phyloP scores from a whole-genome alignment of 2,797 vertebrate species.

The Myripristis murdjan region DNA sequence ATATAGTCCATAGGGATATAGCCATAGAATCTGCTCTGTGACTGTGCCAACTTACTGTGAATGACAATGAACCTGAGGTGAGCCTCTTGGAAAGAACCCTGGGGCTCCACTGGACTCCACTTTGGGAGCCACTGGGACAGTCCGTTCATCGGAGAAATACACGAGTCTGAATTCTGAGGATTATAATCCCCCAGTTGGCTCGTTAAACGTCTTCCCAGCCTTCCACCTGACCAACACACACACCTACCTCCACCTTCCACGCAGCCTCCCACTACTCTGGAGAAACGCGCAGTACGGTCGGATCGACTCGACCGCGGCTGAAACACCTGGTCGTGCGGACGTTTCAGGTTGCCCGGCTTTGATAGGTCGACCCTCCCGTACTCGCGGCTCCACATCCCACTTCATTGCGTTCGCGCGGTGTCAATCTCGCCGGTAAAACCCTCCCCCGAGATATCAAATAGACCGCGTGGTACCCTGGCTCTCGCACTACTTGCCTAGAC shows the following conservation, averaged over 20 bases:
- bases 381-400: slow-evolving; percentile 24
- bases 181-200: too few species aligned
- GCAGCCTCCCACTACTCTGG: not conserved
- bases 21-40: too few species aligned
- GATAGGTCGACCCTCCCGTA: slow-evolving; percentile 70
- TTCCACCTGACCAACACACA: not conserved
- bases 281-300: slow-evolving; percentile 6
- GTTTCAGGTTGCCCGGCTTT: slow-evolving; percentile 39
- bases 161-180: not conserved
- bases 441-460: slow-evolving; percentile 84
- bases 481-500: slow-evolving; percentile 72
- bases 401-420: slow-evolving; percentile 70
- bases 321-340: slow-evolving; percentile 66
- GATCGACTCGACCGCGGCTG: slow-evolving; percentile 1
- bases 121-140: not conserved
- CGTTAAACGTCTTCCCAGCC: too few species aligned
- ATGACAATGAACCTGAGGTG: not conserved
- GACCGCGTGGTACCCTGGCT: slow-evolving; percentile 31
- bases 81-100: not conserved
- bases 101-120: not conserved
- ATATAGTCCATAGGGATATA: too few species aligned
- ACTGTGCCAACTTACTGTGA: too few species aligned
- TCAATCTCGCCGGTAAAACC: slow-evolving; percentile 70
- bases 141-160: not conserved
- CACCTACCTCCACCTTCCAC: not conserved